Percentiles rank a stretch among this genome's conserved stretches.
Conservation (phyloP, 2,888 invertebrate species). For the Cataglyphis livida region DNA sequence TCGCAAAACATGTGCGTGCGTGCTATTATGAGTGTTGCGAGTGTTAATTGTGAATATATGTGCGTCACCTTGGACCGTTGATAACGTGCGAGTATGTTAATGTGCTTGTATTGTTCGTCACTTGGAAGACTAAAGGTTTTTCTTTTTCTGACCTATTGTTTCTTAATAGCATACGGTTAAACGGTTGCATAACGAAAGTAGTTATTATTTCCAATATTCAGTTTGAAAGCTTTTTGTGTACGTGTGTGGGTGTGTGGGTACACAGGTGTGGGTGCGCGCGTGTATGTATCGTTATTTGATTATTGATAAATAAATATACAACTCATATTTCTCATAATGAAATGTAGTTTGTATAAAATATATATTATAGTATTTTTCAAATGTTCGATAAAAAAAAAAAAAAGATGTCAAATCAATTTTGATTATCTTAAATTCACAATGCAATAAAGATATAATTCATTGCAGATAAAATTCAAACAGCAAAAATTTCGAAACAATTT, state of each 20-base stretch:
- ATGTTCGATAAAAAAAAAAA: background rate
- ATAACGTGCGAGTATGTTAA: conserved; percentile 33
- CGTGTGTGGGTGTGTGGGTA: background rate
- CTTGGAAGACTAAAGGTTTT: conserved; percentile 27
- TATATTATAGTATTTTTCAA: background rate
- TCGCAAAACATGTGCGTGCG: background rate
- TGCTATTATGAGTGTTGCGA: background rate
- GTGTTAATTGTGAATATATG: conserved; percentile 22
- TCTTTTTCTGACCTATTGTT: conserved; percentile 7
- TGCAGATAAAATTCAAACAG: background rate
- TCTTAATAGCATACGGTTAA: background rate
- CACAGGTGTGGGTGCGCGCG: no score
- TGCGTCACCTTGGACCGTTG: conserved; percentile 7
- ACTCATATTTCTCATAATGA: background rate
- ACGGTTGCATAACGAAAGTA: background rate
- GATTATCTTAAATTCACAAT: background rate
- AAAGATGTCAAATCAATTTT: background rate
- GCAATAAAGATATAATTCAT: conserved; percentile 2
- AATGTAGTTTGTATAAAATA: background rate
- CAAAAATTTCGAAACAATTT: conserved; percentile 4
- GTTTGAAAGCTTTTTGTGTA: background rate
- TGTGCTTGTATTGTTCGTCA: conserved; percentile 18
- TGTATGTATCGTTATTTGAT: background rate
- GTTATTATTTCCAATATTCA: background rate
- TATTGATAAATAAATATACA: background rate